A percentile compares a stretch with the other conserved stretches of the same genome.
phyloP scores from a whole-genome alignment of 2,797 vertebrate species.

The Enteromius anoplus region DNA sequence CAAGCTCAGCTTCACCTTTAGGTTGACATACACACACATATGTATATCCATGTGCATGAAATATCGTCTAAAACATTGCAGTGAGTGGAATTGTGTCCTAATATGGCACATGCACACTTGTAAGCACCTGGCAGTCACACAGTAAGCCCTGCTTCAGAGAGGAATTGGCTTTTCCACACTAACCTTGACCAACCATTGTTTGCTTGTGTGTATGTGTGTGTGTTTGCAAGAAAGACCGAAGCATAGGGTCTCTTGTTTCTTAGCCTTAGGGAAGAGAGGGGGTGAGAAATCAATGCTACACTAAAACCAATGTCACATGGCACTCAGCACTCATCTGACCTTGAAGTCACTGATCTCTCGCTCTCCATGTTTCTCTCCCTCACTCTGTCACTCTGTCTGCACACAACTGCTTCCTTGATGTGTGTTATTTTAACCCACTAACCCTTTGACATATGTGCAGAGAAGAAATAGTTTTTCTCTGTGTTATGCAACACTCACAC shows the following conservation, averaged over 20 bases:
- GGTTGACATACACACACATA: slow-evolving; percentile 42
- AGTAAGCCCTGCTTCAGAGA: slow-evolving; percentile 40
- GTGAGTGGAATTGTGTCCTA: slow-evolving; percentile 26
- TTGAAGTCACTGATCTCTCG: slow-evolving; percentile 55
- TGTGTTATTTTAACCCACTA: slow-evolving; percentile 36
- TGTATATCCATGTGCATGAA: neutral
- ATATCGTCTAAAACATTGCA: slow-evolving; percentile 14
- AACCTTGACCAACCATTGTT: slow-evolving; percentile 17
- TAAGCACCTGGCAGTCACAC: slow-evolving; percentile 14
- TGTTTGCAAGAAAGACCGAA: slow-evolving; percentile 22
- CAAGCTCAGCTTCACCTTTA: slow-evolving; percentile 56
- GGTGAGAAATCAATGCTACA: slow-evolving; percentile 51
- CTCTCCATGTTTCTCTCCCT: slow-evolving; percentile 21
- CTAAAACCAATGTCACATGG: slow-evolving; percentile 53
- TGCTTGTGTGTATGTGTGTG: slow-evolving; percentile 3
- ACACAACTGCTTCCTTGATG: slow-evolving; percentile 36
- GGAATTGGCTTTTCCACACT: slow-evolving; percentile 47
- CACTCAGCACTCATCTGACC: slow-evolving; percentile 54
- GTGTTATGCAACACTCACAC: slow-evolving; percentile 7
- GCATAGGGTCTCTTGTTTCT: slow-evolving; percentile 43
- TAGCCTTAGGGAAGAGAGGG: slow-evolving; percentile 41
- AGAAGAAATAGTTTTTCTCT: slow-evolving; percentile 15
- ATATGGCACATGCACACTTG: slow-evolving; percentile 10
- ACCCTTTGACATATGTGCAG: neutral
- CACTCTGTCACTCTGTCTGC: slow-evolving; percentile 5